phyloP scores from a whole-genome alignment of 2,113 vertebrate genomes.

The human (Homo sapiens) region GRCh38 chr2:160657501-160658000 shows the following conservation, averaged over 20 bases:
- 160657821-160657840: background rate
- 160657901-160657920: conserved; percentile 1
- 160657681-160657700: background rate
- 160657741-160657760: background rate
- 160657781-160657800: background rate
- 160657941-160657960: background rate
- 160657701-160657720: background rate
- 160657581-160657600: background rate
- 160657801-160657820: background rate
- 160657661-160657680: background rate
- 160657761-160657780: background rate
- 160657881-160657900: background rate
- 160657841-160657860: background rate
- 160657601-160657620: background rate
- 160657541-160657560: background rate
- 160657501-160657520: background rate
- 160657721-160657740: background rate
- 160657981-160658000: background rate
- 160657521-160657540: background rate
- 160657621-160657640: background rate
- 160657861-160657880: background rate
- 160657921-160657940: background rate
- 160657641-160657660: background rate
- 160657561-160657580: background rate
- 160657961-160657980: background rate